Percentiles rank a stretch among this genome's conserved stretches.
Evolutionary conservation across 2,888 invertebrate species (phyloP).

Genomic region (Andrena bicolor): DNA sequence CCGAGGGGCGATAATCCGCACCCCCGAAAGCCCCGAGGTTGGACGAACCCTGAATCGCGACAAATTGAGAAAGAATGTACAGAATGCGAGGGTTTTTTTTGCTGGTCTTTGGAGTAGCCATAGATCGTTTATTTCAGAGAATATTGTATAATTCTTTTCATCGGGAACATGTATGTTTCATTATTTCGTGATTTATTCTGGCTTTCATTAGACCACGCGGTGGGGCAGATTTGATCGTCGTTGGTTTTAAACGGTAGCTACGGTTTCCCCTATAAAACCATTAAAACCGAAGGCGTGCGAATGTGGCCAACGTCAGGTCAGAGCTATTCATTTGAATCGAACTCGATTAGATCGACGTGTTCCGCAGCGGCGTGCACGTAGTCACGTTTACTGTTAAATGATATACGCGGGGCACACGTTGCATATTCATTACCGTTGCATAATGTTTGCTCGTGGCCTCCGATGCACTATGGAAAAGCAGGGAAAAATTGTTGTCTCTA

Average conservation of each 20-base stretch:
- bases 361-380: background rate
- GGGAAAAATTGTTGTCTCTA: background rate
- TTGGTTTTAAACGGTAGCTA: background rate
- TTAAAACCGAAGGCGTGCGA: conserved; percentile 10
- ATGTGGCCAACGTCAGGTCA: conserved; percentile 9
- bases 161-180: too few species aligned
- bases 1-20: background rate
- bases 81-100: background rate
- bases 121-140: background rate
- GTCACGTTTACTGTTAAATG: conserved; percentile 12
- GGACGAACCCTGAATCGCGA: background rate
- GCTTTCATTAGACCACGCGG: too few species aligned
- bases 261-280: background rate
- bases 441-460: background rate
- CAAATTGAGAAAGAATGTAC: background rate
- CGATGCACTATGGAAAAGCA: background rate
- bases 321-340: conserved; percentile 22
- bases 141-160: too few species aligned
- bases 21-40: background rate
- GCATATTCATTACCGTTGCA: conserved; percentile 15
- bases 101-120: background rate
- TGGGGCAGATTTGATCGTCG: background rate
- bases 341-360: conserved; percentile 28
- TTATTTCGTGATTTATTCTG: too few species aligned
- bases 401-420: conserved; percentile 8